phyloP scores from a whole-genome alignment of 2,797 vertebrate species.

The Spea hammondii region DNA sequence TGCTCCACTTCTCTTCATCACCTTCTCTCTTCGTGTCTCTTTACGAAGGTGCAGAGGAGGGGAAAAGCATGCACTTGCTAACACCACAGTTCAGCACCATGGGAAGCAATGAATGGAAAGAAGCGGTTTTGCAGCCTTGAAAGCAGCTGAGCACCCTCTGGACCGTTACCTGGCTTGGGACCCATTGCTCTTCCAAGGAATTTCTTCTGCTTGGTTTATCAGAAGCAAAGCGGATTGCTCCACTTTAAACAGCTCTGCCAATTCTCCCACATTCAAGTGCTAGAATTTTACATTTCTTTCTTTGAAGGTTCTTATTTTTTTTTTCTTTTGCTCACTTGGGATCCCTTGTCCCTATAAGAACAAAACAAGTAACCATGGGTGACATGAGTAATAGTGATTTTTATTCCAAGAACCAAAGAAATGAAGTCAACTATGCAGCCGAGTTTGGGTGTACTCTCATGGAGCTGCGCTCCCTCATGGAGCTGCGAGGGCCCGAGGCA shows the following conservation, averaged over 20 bases:
- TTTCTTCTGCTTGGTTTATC: conserved; percentile 46
- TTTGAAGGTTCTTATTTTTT: conserved; percentile 54
- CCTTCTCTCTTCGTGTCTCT: conserved; percentile 52
- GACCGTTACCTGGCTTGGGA: conserved; percentile 65
- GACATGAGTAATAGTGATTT: conserved; percentile 99
- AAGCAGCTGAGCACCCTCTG: conserved; percentile 64
- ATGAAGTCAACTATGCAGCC: conserved; percentile 83
- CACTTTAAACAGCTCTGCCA: background rate
- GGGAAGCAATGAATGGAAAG: conserved; percentile 87
- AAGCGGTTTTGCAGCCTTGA: conserved; percentile 90
- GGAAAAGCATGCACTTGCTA: conserved; percentile 91
- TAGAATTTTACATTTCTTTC: conserved; percentile 47
- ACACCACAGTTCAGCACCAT: conserved; percentile 76
- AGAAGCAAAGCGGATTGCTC: conserved; percentile 57
- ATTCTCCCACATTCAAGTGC: background rate
- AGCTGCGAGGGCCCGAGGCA: conserved; percentile 90
- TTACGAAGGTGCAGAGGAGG: conserved; percentile 81
- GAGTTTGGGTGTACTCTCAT: conserved; percentile 89
- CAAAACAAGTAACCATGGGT: conserved; percentile 81
- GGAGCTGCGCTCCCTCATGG: conserved; percentile 96
- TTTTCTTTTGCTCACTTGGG: conserved; percentile 35
- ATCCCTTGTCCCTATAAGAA: conserved; percentile 46
- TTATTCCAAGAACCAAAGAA: conserved; percentile 99
- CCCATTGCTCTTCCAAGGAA: conserved; percentile 51
- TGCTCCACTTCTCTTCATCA: conserved; percentile 36